These are phyloP conservation scores for Pluvianellus socialis DNA, from an alignment of 2,113 vertebrate species.

Conservation along the genomic window DNA sequence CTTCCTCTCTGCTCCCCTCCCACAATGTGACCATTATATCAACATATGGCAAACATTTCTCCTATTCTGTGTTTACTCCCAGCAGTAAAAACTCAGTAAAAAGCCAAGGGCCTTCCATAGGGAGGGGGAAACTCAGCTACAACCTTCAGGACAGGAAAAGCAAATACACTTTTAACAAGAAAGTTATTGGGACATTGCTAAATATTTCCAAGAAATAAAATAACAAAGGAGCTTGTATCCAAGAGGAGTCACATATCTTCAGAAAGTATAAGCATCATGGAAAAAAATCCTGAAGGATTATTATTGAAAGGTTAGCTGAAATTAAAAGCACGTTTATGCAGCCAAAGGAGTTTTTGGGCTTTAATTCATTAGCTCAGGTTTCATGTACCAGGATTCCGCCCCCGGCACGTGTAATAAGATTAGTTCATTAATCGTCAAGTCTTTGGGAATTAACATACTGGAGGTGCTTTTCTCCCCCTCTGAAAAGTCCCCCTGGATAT, in stretches of 20 bases:
- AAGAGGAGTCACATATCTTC: slow-evolving; percentile 61
- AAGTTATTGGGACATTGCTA: slow-evolving; percentile 60
- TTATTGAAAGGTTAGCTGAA: slow-evolving; percentile 61
- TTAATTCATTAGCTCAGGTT: slow-evolving; percentile 64
- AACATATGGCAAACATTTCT: slow-evolving; percentile 68
- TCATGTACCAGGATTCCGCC: slow-evolving; percentile 49
- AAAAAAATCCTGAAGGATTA: slow-evolving; percentile 58
- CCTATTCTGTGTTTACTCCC: slow-evolving; percentile 52
- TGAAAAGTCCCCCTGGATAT: slow-evolving; percentile 29
- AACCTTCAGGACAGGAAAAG: slow-evolving; percentile 60
- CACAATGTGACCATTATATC: slow-evolving; percentile 69
- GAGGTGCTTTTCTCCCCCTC: slow-evolving; percentile 36
- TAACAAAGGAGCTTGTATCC: slow-evolving; percentile 63
- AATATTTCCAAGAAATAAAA: slow-evolving; percentile 67
- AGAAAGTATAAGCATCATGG: slow-evolving; percentile 40
- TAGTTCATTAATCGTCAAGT: slow-evolving; percentile 43
- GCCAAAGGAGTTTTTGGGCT: slow-evolving; percentile 33
- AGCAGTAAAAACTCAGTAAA: slow-evolving; percentile 59
- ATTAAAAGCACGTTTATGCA: slow-evolving; percentile 54
- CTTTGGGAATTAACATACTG: slow-evolving; percentile 55
- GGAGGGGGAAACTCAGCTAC: slow-evolving; percentile 55
- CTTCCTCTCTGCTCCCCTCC: slow-evolving; percentile 46
- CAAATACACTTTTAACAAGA: slow-evolving; percentile 68
- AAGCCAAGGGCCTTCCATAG: slow-evolving; percentile 44
- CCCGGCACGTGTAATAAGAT: slow-evolving; percentile 55